Base-by-base conservation (phyloP, 2,797 vertebrate genomes). In the Myripristis jacobus region DNA sequence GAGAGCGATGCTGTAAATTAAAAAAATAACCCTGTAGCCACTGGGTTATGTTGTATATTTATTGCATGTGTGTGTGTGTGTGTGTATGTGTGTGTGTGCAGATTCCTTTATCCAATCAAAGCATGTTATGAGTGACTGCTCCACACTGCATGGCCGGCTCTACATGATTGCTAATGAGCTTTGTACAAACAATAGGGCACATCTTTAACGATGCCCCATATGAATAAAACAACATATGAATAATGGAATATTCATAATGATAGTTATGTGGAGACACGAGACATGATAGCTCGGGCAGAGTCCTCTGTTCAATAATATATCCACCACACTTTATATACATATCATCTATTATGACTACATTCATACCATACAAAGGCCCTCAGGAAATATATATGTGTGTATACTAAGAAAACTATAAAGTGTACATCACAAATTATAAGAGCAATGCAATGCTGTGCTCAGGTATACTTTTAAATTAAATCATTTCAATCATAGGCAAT, bases 141-240 rank as follows among this genome's bases (percentile, higher is more conserved):
- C 25, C 51, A 8, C 10, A 16, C 67, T 66, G 48, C 66, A 66
- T 9, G 18, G 19, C 46, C 66, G 16, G 27, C 76, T 48, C 16
- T 69, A 82, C 64, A 52, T 50, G 73, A 71, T 64, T 77, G 70
- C 57, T 84, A 66, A 77, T 77, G 47, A 84, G 72, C 34, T 50
- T 66, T 57, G 44, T 27, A 16, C 56, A 80, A 80, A 77, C 62
- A 77, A 69, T 1, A 52, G 62, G 66, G 34, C 21, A 0, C 63
- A 50, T 57, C 65, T 64, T 54, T 18, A 53, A 57, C 48, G 38
- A 25, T 73, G 71, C 57, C 69, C 65, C 19, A 1, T 56, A 63
- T 68, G 44, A 80, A 73, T 64, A 61, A 65, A 67, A 44, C 52
- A 48, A 15, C 58, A n/a, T 7, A 58, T 46, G 41, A 66, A 64